Evolutionary conservation across 1,140 invertebrate species (phyloP), one percentile per base, ranked within the genome.

Genomic region (Vanessa tameamea): DNA sequence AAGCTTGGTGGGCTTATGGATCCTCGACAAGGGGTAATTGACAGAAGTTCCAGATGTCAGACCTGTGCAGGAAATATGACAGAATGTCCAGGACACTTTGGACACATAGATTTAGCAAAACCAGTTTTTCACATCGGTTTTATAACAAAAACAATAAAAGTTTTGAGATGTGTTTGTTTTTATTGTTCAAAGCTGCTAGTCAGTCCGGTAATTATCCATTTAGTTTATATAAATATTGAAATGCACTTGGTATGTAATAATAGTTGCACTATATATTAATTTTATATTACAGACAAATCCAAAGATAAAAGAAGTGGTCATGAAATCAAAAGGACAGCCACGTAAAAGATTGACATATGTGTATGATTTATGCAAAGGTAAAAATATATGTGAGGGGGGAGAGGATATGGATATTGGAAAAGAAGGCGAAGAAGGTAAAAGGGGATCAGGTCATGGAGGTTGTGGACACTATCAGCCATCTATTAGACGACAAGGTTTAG

Each of bases 111-210:
- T 91, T 93, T 99, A 64, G 97, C 98, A 0, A 99, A 99, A 92
- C 99, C 99, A 26, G 99, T 99, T 4, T 99, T 98, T 93, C 98
- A 99, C 90, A 96, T 99, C 88, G 99, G 98, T 63, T 99, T 99
- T 87, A 95, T 99, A 23, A 98, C 97, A 69, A 99, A 99, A 93
- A 98, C 97, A 0, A 97, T 99, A 55, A 99, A 99, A 94, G 96
- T 99, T 69, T 91, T 99, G 9, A 94, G 98, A 91, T 99, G 99
- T 93, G 98, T 99, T 16, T 99, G 99, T 88, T 99, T 99, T 89
- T 99, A 98, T 87, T 99, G 98, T 88, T 99, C 98, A 31, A 99
- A 99, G 92, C 93, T 99, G 74, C 94, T 99, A 53, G 97, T 99
- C 16, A 98, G 97, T 82, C 96, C 98, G n/a, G 96, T 98, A 94